These are phyloP conservation scores for Sula dactylatra DNA, from an alignment of 2,113 vertebrate genomes.

Conservation along the genomic window DNA sequence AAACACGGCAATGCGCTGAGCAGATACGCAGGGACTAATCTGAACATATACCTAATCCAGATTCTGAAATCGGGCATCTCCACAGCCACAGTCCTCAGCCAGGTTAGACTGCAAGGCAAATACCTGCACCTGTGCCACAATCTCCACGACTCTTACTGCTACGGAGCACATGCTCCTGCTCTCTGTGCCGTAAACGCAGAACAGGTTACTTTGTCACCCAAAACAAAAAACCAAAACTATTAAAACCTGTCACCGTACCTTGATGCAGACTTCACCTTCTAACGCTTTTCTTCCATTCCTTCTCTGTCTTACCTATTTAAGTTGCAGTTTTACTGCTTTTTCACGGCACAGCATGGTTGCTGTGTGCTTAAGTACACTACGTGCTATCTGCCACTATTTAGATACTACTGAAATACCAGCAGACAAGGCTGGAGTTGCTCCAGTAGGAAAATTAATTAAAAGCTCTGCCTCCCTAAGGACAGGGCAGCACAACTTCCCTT, in stretches of 20 bases:
- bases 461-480: neutral
- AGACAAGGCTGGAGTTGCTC: neutral
- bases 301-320: neutral
- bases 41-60: neutral
- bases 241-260: neutral
- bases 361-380: fast-evolving
- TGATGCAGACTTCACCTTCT: neutral
- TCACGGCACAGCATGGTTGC: neutral
- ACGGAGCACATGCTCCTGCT: neutral
- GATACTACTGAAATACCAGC: neutral
- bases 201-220: neutral
- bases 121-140: fast-evolving
- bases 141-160: fast-evolving
- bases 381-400: too few relatives aligned
- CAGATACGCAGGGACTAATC: neutral
- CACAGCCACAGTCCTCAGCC: neutral
- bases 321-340: neutral
- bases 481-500: neutral
- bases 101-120: neutral
- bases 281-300: neutral
- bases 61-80: neutral
- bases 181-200: neutral
- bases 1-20: neutral
- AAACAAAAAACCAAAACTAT: neutral
- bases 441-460: neutral